phyloP scores from a whole-genome alignment of 2,888 invertebrate genomes.

The Drosophila percnosoma region DNA sequence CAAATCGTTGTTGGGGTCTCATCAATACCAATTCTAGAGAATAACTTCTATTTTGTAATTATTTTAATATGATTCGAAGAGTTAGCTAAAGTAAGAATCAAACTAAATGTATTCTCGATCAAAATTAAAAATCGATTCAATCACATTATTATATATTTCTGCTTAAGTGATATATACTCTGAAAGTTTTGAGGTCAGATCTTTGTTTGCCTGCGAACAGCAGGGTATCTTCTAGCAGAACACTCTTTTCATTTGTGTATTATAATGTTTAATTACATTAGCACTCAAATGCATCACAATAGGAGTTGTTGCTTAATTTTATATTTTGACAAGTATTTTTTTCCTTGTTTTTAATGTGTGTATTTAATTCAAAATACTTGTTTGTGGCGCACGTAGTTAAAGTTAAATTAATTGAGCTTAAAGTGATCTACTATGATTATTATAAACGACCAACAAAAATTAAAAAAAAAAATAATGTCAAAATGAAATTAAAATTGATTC shows the following conservation, averaged over 20 bases:
- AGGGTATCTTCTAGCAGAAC: not conserved
- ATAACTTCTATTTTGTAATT: not conserved
- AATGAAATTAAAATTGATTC: too few species aligned
- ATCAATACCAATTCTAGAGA: not conserved
- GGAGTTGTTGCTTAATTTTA: not conserved
- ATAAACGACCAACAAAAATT: not conserved
- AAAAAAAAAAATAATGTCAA: not conserved
- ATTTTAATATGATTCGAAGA: not conserved
- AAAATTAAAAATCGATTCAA: not conserved
- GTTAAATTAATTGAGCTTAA: not conserved
- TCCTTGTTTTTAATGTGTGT: not conserved
- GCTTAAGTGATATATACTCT: not conserved
- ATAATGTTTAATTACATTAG: slow-evolving; percentile 1
- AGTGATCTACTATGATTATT: slow-evolving; percentile 1
- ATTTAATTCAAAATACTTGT: slow-evolving; percentile 2
- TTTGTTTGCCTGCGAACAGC: not conserved
- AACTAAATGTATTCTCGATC: not conserved
- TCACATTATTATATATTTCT: not conserved
- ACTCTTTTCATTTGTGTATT: not conserved
- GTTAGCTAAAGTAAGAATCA: not conserved
- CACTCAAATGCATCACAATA: not conserved
- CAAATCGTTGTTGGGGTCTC: not conserved
- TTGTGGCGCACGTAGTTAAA: not conserved
- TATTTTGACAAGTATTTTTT: not conserved
- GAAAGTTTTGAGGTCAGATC: not conserved